Evolutionary conservation across 2,113 vertebrate genomes (phyloP).

Genomic region (Cyanistes caeruleus): DNA sequence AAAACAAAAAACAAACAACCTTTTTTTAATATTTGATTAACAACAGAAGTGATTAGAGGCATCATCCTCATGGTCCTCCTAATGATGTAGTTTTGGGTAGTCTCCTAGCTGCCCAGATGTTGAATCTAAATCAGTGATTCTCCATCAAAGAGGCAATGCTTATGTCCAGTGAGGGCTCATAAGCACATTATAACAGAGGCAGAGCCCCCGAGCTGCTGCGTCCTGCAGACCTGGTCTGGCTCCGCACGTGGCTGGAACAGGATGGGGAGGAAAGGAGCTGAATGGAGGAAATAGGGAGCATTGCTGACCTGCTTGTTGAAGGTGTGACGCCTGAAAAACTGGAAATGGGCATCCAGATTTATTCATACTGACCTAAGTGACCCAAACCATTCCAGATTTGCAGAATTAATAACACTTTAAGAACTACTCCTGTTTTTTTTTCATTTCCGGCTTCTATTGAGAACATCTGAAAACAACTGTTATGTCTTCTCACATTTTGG

Average conservation of each 20-base stretch:
- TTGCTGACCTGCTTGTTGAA: background rate
- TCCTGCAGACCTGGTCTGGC: background rate
- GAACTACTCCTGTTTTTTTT: background rate
- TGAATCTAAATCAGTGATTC: background rate
- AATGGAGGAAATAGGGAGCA: background rate
- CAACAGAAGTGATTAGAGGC: background rate
- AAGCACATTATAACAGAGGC: background rate
- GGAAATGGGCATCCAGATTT: background rate
- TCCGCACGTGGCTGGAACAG: fast-evolving
- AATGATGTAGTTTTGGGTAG: background rate
- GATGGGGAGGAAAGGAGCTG: background rate
- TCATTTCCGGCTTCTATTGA: background rate
- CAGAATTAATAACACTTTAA: background rate
- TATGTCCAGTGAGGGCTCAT: too few species aligned
- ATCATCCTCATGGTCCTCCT: background rate
- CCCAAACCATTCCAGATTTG: background rate
- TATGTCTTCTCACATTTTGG: background rate
- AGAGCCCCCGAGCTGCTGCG: fast-evolving
- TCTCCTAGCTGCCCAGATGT: background rate
- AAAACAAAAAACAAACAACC: too few species aligned
- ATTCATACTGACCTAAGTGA: background rate
- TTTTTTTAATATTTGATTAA: background rate
- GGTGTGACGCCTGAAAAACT: background rate
- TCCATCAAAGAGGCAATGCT: background rate
- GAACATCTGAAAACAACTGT: background rate